Evolutionary conservation across 2,888 invertebrate genomes (phyloP), one percentile per base, ranked within the genome.

Genomic region (Chirona hameri): DNA sequence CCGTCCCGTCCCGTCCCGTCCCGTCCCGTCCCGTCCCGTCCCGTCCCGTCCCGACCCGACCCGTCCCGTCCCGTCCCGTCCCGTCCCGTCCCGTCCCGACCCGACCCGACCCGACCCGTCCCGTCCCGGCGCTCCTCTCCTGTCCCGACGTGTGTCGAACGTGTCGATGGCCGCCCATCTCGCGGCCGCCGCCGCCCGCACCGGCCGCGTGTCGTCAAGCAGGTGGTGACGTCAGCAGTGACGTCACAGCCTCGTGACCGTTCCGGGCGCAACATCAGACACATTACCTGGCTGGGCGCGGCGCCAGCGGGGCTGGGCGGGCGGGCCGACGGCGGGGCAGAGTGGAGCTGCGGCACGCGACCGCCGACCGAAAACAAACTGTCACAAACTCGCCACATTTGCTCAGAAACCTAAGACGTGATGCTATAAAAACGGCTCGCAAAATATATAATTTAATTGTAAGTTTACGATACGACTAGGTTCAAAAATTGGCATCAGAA

Each of bases 191-290:
- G 76, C 48, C 39, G 29, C 48, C 48, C 39, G 39, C 46, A 21
- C 52, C 27, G 48, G 39, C 18, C 27, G 27, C 69, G 65, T 60
- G 60, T n/a, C 76, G 39, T 46, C 76, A 76, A 24, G 39, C 24
- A 24, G 3, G 46, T 1, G 5, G 24, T 76, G 76, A 76, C 76
- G 76, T 46, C 21, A 12, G 24, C 24, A 24, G 12, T 76, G 76
- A 76, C 76, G 76, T 76, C 76, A 76, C 76, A 21, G 12, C 39
- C 76, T 76, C 76, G 76, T 76, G 76, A 76, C 76, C 76, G 76
- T 21, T 21, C 76, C 39, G 39, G 46, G 15, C 46, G 76, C 76
- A 76, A 76, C 76, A 76, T 46, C 76, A 46, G 76, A 46, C 76
- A 24, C 76, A 46, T 46, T 46, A 46, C 52, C 46, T 46, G 29